Conservation (phyloP, 2,113 vertebrate genomes). For the Aplodontia rufa region DNA sequence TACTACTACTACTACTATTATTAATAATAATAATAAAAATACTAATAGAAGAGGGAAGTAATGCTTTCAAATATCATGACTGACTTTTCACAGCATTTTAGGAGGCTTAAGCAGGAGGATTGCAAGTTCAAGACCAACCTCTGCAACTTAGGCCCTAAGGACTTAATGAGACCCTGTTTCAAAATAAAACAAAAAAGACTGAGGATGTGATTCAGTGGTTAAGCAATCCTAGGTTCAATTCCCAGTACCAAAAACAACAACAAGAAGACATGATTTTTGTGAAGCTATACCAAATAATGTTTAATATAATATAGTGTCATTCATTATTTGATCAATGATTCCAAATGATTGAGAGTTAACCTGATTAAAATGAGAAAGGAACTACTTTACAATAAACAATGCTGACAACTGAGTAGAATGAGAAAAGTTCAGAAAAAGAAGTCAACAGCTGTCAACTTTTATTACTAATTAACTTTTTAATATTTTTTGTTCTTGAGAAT, state of each 20-base stretch:
- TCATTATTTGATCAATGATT: neutral
- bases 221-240: too few species aligned
- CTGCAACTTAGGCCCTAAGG: too few species aligned
- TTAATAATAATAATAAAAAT: neutral
- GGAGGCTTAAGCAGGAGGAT: too few species aligned
- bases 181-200: too few species aligned
- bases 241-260: too few species aligned
- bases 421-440: neutral
- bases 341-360: neutral
- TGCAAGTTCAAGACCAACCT: too few species aligned
- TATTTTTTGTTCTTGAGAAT: neutral
- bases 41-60: neutral
- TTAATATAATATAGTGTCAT: neutral
- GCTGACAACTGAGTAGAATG: neutral
- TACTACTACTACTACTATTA: neutral
- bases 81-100: too few species aligned
- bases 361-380: neutral
- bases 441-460: neutral
- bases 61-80: neutral
- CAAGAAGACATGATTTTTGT: neutral
- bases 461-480: neutral
- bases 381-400: neutral
- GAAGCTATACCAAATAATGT: neutral
- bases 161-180: too few species aligned
- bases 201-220: too few species aligned